Evolutionary conservation across 2,888 invertebrate genomes (phyloP).

Genomic region (Cosmorhoe ocellata): DNA sequence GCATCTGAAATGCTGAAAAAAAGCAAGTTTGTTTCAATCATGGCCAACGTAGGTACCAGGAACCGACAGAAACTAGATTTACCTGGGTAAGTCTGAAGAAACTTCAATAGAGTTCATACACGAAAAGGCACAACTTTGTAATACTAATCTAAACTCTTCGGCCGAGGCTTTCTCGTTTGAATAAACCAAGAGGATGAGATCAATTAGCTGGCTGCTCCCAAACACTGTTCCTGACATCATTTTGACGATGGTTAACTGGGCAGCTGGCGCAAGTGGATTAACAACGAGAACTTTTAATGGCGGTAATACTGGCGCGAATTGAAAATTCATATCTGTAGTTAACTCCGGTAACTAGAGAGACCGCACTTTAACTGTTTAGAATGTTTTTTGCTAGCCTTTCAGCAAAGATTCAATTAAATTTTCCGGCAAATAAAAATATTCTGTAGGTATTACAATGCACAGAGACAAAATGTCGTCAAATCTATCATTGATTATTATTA

Average conservation of each 20-base stretch:
- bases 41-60: no score
- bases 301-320: slow-evolving; percentile 37
- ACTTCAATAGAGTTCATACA: slow-evolving; percentile 55
- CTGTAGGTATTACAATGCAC: no score
- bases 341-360: no score
- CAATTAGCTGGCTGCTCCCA: slow-evolving; percentile 54
- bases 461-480: no score
- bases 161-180: slow-evolving; percentile 54
- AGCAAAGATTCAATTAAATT: no score
- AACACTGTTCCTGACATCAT: slow-evolving; percentile 62
- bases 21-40: background rate
- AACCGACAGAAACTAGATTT: no score
- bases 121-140: slow-evolving; percentile 55
- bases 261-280: slow-evolving; percentile 56
- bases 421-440: no score
- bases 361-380: no score
- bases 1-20: slow-evolving; percentile 60
- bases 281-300: slow-evolving; percentile 61
- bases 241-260: slow-evolving; percentile 54
- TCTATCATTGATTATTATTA: no score
- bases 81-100: slow-evolving; percentile 66
- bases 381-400: no score
- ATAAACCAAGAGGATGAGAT: slow-evolving; percentile 61
- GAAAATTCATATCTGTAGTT: slow-evolving; percentile 59
- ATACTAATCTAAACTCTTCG: slow-evolving; percentile 49